Evolutionary conservation across 1,140 invertebrate species (phyloP), one percentile per base, ranked within the genome.

Genomic region (Drosophila kepulauana): DNA sequence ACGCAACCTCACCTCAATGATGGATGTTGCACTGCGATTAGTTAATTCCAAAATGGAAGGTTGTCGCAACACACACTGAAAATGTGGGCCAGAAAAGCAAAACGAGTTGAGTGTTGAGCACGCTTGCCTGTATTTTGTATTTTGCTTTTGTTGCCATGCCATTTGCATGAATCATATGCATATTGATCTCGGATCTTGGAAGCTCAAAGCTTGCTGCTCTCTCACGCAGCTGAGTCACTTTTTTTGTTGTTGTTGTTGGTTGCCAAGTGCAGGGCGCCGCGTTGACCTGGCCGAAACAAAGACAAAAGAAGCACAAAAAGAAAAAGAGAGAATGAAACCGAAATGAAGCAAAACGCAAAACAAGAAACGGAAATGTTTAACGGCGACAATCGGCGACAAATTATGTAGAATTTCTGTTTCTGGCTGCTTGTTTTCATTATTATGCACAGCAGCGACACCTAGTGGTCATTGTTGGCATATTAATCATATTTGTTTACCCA

Each of bases 111-210:
- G 6, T 33, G 33, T 25, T 64, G 35, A 20, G 7, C 38, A 41
- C 3, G 46, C 16, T 48, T 33, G 6, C 3, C 0, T 4, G 3
- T 16, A 1, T 0, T 25, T 25, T 25, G 20, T 25, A 4, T 25
- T 25, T 25, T 25, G 20, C 20, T 25, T 25, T 2, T 16, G 28
- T 54, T 62, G 33, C 28, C 81, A 85, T 82, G 67, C 81, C 81
- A 80, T 65, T 85, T 63, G 49, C 73, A 85, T 84, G 81, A 84
- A 81, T 84, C 81, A 84, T 25, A 25, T 81, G 81, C 63, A 54
- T 77, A 67, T 78, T 65, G 69, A 66, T 74, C 65, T 68, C 49
- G 28, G 16, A 33, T 33, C 16, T 51, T 13, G 20, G 48, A 20
- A 41, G 5, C 38, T 41, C 38, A 15, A 8, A 13, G 52, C 28